Base-by-base conservation (phyloP, 2,888 invertebrate genomes). In the Microctonus brassicae region DNA sequence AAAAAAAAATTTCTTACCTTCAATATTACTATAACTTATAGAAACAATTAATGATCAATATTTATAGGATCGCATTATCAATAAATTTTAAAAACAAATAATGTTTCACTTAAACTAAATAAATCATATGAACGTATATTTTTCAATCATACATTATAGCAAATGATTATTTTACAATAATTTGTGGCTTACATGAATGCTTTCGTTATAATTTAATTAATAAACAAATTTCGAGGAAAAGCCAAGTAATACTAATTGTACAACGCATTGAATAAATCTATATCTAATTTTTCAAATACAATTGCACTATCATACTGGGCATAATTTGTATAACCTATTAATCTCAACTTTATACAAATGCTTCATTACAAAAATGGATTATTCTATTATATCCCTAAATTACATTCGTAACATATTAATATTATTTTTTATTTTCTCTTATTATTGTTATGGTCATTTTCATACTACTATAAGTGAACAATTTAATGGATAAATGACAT, bases 101-200 rank as follows among this genome's bases (percentile, higher is more conserved):
- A 70, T 67, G 39, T 78, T 77, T 79, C 74, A 39, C 13, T 74
- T 66, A 60, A 76, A 79, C 77, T 76, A 75, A 82, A 83, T 82
- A 80, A 82, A 82, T 79, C 81, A 82, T 79, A 78, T 77, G 73
- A 81, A 74, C 79, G 72, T 78, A 78, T 77, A 72, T 70, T 69
- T 74, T 73, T 69, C 72, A 72, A 77, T 73, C 75, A 69, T 77
- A 73, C 75, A 74, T 75, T 69, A 73, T 11, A 39, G 39, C 39
- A 39, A 39, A n/a, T 39, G 13, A 13, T 3, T 39, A 39, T 13
- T 1, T n/a, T 11, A 39, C 39, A 39, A 39, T 39, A 0, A 39
- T n/a, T n/a, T 39, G 39, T 47, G 33, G n/a, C 24, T 58, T 58
- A 33, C 58, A 58, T 58, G 29, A 58, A 33, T 58, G 26, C 72